Evolutionary conservation across 2,888 invertebrate genomes (phyloP).

Genomic region (Glaucopsyche alexis): DNA sequence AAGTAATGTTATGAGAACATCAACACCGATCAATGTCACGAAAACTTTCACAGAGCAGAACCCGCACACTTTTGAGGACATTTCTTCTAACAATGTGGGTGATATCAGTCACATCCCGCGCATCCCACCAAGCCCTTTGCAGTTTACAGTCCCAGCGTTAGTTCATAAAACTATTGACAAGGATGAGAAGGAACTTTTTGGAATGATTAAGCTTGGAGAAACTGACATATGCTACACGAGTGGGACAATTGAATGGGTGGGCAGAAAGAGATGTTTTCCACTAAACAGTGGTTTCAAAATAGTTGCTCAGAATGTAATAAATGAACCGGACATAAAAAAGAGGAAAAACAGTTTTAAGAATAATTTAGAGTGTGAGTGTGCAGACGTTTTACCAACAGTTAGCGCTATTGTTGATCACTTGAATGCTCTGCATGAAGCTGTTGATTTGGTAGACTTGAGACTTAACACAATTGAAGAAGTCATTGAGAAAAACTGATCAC

Average conservation of each 20-base stretch:
- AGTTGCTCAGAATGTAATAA: slow-evolving; percentile 47
- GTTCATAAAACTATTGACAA: slow-evolving; percentile 46
- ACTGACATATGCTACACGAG: slow-evolving; percentile 74
- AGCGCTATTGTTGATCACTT: slow-evolving; percentile 79
- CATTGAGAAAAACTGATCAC: slow-evolving; percentile 44
- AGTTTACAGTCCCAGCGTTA: slow-evolving; percentile 59
- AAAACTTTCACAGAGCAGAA: slow-evolving; percentile 6
- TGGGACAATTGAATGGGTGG: slow-evolving; percentile 74
- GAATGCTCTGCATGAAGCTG: slow-evolving; percentile 76
- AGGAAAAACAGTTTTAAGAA: slow-evolving; percentile 48
- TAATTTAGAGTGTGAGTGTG: slow-evolving; percentile 64
- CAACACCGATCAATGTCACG: slow-evolving; percentile 20
- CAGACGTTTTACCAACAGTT: slow-evolving; percentile 70
- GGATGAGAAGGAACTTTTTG: slow-evolving; percentile 56
- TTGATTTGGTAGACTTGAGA: slow-evolving; percentile 77
- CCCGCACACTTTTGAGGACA: not conserved
- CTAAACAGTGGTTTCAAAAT: slow-evolving; percentile 71
- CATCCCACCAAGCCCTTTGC: slow-evolving; percentile 58
- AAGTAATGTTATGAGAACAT: slow-evolving; percentile 28
- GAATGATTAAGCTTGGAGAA: slow-evolving; percentile 67
- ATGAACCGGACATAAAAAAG: slow-evolving; percentile 50
- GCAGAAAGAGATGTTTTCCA: slow-evolving; percentile 66
- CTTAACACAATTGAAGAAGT: slow-evolving; percentile 74
- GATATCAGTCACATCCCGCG: slow-evolving; percentile 67
- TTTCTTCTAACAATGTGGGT: slow-evolving; percentile 54